Evolutionary conservation across 2,888 invertebrate species (phyloP), one percentile per base, ranked within the genome.

Genomic region (Drosophila atroscutellata): DNA sequence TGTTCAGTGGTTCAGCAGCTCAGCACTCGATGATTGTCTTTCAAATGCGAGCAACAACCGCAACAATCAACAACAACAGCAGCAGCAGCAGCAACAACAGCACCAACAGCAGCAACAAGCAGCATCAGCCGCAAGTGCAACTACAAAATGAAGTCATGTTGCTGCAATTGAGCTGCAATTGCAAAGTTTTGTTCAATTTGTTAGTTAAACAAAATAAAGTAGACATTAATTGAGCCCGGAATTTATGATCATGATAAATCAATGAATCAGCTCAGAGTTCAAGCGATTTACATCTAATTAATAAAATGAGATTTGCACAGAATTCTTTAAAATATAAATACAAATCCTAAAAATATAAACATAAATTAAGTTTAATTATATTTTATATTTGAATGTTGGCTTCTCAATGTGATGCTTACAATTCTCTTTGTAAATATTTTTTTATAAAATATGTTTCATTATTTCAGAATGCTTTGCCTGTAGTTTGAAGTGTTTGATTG

Each of bases 161-260:
- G 81, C 55, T 69, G 85, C 83, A 79, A 80, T 72, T 77, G 81
- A 72, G 72, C 78, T 76, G 77, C 88, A 84, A 79, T 84, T 75
- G 73, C 72, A 51, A 75, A 74, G 77, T 79, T 86, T 86, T 76
- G 80, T 75, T 77, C 87, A 89, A 87, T 89, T 85, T 87, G 89
- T 85, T 89, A 73, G 82, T 73, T 67, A 56, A 69, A 42, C 69
- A 67, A 89, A 89, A 81, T 82, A 84, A 77, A 84, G 63, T 75
- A 71, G 87, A 80, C 82, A 77, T 80, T 87, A 84, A 85, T 87
- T 85, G 85, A 87, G 58, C 71, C 73, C 74, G 85, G 82, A 84
- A 85, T 84, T 77, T 71, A 63, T 73, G 57, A 42, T 58, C 42
- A 73, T 58, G 71, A 56, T 72, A 75, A 83, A 73, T 75, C 66